phyloP scores from a whole-genome alignment of 92 coral and sea anemone species.

The Siderastrea siderea region DNA sequence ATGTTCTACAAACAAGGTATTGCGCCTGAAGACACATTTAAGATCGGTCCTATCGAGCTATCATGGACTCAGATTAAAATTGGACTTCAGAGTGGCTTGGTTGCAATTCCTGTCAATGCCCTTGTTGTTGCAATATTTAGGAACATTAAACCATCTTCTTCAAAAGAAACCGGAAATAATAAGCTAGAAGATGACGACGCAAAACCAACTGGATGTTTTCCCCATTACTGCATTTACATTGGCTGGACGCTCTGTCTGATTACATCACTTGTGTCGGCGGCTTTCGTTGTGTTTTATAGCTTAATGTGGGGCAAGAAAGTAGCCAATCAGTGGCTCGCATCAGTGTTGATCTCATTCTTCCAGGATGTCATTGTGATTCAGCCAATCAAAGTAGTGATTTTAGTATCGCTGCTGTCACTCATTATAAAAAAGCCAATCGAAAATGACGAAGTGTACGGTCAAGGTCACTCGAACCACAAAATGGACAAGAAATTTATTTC shows the following conservation, averaged over 20 bases:
- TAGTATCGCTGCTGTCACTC: conserved; percentile 79
- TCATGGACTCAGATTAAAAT: conserved; percentile 92
- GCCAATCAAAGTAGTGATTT: conserved; percentile 83
- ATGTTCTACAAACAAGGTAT: conserved; percentile 91
- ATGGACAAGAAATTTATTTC: conserved; percentile 23
- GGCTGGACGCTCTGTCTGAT: conserved; percentile 86
- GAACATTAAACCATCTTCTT: conserved; percentile 59
- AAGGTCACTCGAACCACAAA: conserved; percentile 56
- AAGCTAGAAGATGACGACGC: conserved; percentile 1
- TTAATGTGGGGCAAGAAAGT: conserved; percentile 89
- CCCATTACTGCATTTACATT: conserved; percentile 77
- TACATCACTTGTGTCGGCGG: conserved; percentile 75
- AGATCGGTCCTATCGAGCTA: conserved; percentile 82
- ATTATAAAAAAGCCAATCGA: conserved; percentile 85
- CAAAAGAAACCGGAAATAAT: not conserved
- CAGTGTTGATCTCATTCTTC: conserved; percentile 86
- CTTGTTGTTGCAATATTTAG: conserved; percentile 87
- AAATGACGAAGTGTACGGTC: conserved; percentile 78
- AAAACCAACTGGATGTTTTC: conserved; percentile 81
- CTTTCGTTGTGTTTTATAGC: conserved; percentile 90
- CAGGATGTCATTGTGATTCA: conserved; percentile 90
- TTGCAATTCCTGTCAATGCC: conserved; percentile 89
- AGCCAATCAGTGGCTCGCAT: conserved; percentile 89
- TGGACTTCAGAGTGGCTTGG: conserved; percentile 92
- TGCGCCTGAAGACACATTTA: conserved; percentile 74